These are phyloP conservation scores for Connochaetes taurinus DNA, from an alignment of 2,113 vertebrate genomes.

Conservation along the genomic window DNA sequence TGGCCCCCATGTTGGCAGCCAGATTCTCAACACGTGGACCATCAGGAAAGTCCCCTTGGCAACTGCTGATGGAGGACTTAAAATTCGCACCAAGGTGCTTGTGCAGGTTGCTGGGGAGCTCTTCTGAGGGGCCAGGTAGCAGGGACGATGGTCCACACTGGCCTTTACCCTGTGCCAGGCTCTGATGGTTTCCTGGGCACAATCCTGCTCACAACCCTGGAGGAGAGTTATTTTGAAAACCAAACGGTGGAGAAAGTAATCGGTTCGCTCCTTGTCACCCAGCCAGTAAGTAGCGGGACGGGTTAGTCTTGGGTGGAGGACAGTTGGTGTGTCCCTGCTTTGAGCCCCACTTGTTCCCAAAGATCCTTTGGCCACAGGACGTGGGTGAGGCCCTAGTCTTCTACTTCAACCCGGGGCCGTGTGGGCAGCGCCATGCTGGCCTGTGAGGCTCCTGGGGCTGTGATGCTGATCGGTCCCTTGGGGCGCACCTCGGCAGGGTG, in stretches of 20 bases:
- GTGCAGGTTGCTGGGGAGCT: background rate
- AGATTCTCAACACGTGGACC: background rate
- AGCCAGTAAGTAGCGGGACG: background rate
- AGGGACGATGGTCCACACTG: background rate
- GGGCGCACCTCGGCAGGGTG: no score
- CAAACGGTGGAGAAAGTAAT: background rate
- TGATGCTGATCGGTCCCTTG: background rate
- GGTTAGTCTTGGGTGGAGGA: background rate
- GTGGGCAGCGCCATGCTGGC: background rate
- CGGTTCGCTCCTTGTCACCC: background rate
- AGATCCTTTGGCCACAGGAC: background rate
- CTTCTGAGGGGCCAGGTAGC: background rate
- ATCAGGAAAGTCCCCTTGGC: background rate
- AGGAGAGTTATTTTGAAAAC: background rate
- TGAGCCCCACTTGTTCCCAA: background rate
- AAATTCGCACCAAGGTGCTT: background rate
- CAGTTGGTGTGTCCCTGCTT: background rate
- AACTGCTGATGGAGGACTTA: background rate
- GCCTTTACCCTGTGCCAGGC: background rate
- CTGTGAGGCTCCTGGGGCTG: background rate
- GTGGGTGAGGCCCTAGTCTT: background rate
- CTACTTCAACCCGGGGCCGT: background rate
- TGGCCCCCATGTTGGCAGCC: background rate
- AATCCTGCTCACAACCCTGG: background rate
- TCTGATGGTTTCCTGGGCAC: background rate